These are phyloP conservation scores for Strigops habroptila DNA, from an alignment of 2,113 vertebrate genomes.

Conservation along the genomic window DNA sequence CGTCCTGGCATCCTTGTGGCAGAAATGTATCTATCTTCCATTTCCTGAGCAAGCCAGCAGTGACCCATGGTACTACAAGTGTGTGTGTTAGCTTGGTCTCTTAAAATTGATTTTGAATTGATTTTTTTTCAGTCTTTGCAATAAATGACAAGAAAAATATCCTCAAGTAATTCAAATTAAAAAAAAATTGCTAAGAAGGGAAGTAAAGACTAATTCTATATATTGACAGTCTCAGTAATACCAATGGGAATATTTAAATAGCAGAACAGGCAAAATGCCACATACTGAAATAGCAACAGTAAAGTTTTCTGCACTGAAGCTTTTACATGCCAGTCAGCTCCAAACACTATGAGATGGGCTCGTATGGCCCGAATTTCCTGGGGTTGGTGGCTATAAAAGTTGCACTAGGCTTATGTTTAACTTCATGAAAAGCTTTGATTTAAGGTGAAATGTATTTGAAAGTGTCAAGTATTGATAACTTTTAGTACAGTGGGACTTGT, in stretches of 20 bases:
- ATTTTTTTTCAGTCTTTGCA: not conserved
- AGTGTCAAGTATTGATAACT: not conserved
- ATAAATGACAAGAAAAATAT: not conserved
- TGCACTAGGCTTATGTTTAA: not conserved
- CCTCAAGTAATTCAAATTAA: not conserved
- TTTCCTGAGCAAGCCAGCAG: not conserved
- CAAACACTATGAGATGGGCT: not conserved
- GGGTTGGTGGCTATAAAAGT: not conserved
- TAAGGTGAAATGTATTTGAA: not conserved
- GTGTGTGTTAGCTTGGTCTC: not conserved
- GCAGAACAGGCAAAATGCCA: not conserved
- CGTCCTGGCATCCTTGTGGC: not conserved
- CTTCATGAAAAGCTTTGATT: not conserved
- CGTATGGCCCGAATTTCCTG: not conserved
- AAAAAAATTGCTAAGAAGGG: not conserved
- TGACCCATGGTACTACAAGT: not conserved
- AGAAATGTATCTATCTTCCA: not conserved
- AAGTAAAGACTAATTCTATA: not conserved
- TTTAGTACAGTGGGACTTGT: not conserved
- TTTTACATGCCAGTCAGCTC: not conserved
- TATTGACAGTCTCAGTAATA: not conserved
- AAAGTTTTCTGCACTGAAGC: not conserved
- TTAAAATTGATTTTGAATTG: not conserved
- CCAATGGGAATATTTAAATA: not conserved
- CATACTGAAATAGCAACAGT: not conserved